Conservation (phyloP, 2,888 invertebrate genomes). For the Erannis defoliaria region DNA sequence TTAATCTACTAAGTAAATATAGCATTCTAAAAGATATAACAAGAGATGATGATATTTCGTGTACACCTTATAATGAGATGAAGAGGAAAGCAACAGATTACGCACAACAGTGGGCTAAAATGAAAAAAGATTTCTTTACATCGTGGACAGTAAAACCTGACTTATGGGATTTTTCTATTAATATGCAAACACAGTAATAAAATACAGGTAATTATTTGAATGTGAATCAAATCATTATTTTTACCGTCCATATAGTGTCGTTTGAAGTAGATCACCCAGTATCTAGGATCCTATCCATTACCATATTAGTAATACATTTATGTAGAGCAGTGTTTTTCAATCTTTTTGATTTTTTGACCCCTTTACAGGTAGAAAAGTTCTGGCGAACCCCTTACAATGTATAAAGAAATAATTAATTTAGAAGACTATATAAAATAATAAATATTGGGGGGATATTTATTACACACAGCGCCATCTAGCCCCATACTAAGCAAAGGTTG, state of each 20-base stretch:
- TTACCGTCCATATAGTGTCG: background rate
- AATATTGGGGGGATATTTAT: no score
- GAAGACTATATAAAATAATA: no score
- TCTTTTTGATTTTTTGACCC: no score
- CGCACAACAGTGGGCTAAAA: slow-evolving; percentile 68
- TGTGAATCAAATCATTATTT: background rate
- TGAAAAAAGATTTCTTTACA: slow-evolving; percentile 81
- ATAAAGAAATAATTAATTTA: no score
- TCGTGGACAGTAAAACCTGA: slow-evolving; percentile 87
- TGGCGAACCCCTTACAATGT: no score
- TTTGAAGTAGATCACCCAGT: no score
- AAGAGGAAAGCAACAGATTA: slow-evolving; percentile 66
- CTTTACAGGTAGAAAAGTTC: no score
- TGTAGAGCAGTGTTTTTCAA: no score
- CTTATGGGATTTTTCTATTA: slow-evolving; percentile 72
- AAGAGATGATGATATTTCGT: slow-evolving; percentile 46
- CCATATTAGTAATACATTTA: no score
- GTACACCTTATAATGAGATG: slow-evolving; percentile 72
- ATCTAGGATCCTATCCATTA: no score
- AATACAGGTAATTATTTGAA: slow-evolving; percentile 8
- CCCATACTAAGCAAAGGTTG: no score
- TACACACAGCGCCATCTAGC: no score
- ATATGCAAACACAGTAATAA: slow-evolving; percentile 33
- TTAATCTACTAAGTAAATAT: slow-evolving; percentile 67
- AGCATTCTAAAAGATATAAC: slow-evolving; percentile 54